Conservation (phyloP, 2,113 vertebrate species). For the Thryonomys swinderianus region DNA sequence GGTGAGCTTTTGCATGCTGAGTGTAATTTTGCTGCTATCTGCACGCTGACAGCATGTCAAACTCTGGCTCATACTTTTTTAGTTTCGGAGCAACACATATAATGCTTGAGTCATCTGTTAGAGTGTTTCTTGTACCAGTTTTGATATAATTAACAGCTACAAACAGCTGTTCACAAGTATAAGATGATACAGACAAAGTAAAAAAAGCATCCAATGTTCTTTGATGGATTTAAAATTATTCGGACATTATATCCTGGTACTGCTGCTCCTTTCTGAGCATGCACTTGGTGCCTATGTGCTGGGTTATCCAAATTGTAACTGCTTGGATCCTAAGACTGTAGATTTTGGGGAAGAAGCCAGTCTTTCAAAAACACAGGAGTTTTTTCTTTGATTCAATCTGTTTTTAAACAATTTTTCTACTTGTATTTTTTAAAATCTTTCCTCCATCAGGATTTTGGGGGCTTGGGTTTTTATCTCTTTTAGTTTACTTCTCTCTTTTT, state of each 20-base stretch:
- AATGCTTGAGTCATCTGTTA: too few species aligned
- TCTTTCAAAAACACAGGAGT: neutral
- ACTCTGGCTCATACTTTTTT: too few species aligned
- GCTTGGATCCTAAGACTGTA: neutral
- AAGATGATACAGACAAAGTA: neutral
- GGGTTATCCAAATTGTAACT: neutral
- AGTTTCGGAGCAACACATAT: too few species aligned
- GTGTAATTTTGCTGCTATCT: too few species aligned
- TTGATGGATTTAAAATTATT: neutral
- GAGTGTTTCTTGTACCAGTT: neutral
- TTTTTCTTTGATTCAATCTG: neutral
- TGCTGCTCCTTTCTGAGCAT: neutral
- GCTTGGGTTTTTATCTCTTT: neutral
- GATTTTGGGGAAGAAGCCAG: neutral
- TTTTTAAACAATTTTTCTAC: neutral
- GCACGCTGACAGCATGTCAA: too few species aligned
- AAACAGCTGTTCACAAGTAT: neutral
- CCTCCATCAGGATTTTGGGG: neutral
- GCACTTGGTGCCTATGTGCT: neutral
- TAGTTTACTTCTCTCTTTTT: neutral
- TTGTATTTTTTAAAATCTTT: neutral
- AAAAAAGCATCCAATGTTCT: neutral
- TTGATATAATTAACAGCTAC: neutral
- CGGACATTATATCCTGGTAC: neutral
- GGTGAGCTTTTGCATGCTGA: too few species aligned